Base-by-base conservation (phyloP, 2,888 invertebrate genomes). In the Gari tellinella region DNA sequence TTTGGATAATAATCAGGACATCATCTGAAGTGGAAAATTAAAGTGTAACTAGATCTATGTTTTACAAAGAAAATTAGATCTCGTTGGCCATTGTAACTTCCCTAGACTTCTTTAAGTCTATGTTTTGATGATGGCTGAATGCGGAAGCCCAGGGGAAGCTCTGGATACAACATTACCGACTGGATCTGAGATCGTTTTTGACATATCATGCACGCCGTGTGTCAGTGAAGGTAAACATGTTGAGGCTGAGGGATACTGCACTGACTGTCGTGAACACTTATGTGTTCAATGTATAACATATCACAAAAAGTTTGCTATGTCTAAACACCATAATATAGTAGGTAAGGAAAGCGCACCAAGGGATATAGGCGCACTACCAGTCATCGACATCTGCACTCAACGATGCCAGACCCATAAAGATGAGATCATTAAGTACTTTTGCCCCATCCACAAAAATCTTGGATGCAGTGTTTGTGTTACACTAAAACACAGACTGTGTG, bases 381-480 rank as follows among this genome's bases (percentile, higher is more conserved):
- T 15, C 1, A 37, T 17, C 17, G 45, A 31, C 15, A 25, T 23
- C 10, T 57, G 57, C 26, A 26, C 45, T 7, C 21, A 58, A 15
- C 45, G 19, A 23, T 58, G 58, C 12, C 1, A 8, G 14, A 8
- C 31, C 10, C 58, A 58, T 26, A 26, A 45, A 3, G 26, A 37
- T 46, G 45, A 51, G 21, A 19, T 43, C 25, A 14, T 62, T 12
- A 40, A 62, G 26, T 62, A 43, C 26, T 62, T 51, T 25, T 62
- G 61, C 40, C n/a, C 14, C n/a, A 15, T 5, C 25, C 61, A 62
- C 23, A 41, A 62, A n/a, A 25, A 23, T 23, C 31, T 62, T 8
- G 61, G 21, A 14, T 62, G 61, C 21, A 15, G 25, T 38, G 52
- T 52, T 2, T 62, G 61, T 26, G 45, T 62, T 7, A 52, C 61